These are phyloP conservation scores for Acanthis flammea DNA, from an alignment of 2,797 vertebrate species.

Conservation along the genomic window DNA sequence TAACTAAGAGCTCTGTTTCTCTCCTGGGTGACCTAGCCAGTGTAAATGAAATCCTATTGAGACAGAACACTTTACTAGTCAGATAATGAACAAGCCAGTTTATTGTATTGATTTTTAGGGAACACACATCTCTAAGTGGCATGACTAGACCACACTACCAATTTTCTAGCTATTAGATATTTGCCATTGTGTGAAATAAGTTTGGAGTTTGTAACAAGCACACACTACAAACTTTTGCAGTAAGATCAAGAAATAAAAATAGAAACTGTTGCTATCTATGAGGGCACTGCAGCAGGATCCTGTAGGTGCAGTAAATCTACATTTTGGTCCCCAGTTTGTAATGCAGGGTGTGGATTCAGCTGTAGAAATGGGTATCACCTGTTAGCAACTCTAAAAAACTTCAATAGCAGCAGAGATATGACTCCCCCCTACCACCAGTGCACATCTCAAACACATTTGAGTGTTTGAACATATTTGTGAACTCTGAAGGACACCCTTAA, in stretches of 20 bases:
- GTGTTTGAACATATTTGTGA: constrained; percentile 55
- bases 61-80: background rate
- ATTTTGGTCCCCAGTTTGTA: background rate
- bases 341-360: background rate
- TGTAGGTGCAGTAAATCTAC: background rate
- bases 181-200: background rate
- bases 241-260: constrained; percentile 37
- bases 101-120: constrained; percentile 55
- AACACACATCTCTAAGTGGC: constrained; percentile 31
- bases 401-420: background rate
- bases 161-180: background rate
- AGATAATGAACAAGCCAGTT: constrained; percentile 63
- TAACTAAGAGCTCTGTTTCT: constrained; percentile 53
- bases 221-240: background rate
- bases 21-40: constrained; percentile 43
- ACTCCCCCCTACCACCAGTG: background rate
- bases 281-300: background rate
- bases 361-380: background rate
- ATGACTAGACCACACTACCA: constrained; percentile 5
- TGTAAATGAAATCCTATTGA: constrained; percentile 30
- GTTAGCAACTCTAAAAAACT: background rate
- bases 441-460: background rate
- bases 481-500: constrained; percentile 80
- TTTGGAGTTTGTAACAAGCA: background rate
- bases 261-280: background rate